Percentiles rank a stretch among this genome's conserved stretches.
phyloP scores from a whole-genome alignment of 1,140 invertebrate genomes.

The Neoseiulus cucumeris region DNA sequence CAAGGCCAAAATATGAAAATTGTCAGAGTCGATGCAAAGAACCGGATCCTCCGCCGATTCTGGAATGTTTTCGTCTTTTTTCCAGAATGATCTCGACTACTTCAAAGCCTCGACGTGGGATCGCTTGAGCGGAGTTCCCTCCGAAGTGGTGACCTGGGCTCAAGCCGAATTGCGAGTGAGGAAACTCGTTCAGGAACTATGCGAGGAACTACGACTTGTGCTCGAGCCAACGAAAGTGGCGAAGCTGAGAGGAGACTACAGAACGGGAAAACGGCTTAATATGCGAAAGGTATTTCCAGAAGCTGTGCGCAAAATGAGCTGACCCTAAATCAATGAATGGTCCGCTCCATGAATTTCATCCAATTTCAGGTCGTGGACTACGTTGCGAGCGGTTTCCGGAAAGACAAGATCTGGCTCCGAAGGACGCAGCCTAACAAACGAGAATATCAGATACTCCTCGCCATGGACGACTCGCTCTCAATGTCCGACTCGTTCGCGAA shows the following conservation, averaged over 20 bases:
- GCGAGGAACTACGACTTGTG: conserved; percentile 76
- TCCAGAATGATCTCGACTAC: too few species aligned
- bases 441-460: conserved; percentile 88
- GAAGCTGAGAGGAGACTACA: conserved; percentile 76
- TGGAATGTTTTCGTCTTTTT: too few species aligned
- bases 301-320: background rate
- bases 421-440: conserved; percentile 84
- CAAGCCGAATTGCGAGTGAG: conserved; percentile 37
- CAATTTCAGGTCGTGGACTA: conserved; percentile 58
- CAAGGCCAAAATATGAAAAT: too few species aligned
- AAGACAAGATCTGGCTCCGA: conserved; percentile 96
- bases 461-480: conserved; percentile 82
- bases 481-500: conserved; percentile 34
- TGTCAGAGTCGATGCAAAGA: too few species aligned
- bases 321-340: background rate
- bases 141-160: conserved; percentile 24
- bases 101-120: too few species aligned
- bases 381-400: conserved; percentile 93
- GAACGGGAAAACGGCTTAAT: conserved; percentile 88
- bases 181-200: conserved; percentile 59
- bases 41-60: too few species aligned
- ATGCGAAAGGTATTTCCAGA: conserved; percentile 56
- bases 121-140: too few species aligned
- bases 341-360: background rate
- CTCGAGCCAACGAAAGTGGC: conserved; percentile 84